Evolutionary conservation across 2,888 invertebrate genomes (phyloP), one percentile per base, ranked within the genome.

Genomic region (Autographa pulchrina): DNA sequence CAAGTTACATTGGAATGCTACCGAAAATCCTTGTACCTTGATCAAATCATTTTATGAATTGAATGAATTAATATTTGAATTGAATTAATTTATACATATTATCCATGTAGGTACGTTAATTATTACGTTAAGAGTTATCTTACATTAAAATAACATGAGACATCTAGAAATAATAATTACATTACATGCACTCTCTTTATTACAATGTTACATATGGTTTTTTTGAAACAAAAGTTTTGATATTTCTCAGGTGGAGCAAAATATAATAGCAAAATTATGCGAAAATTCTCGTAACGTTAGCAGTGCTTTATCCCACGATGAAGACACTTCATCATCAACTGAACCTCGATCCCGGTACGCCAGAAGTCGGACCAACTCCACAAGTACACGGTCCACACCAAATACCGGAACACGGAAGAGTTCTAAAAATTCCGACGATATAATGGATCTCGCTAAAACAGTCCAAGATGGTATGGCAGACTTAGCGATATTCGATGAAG

Each of bases 391-490:
- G 18, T 91, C 92, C 9, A 94, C 93, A 0, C 92, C 92, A 5
- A 92, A 88, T 61, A 90, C 85, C 20, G 84, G 84, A 65, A 91
- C 86, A 2, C 89, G 92, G 73, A 93, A 92, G 68, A 89, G 78
- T 69, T 93, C 93, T 2, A 95, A 93, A 84, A 86, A 86, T 5
- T 90, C 93, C 1, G 96, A 94, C n/a, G 94, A 94, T 18, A 92
- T 96, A 9, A 89, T 92, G 58, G 96, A 96, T 62, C 90, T 96
- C 13, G 95, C 96, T 0, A 96, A 96, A 88, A 96, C 94, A 20
- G 96, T 96, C 0, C 96, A 96, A 91, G 96, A 96, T 56, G 96
- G 96, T 32, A 94, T 96, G 91, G 96, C 96, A 1, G 94, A 95
- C 48, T 89, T 96, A 31, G 89, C 93, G 4, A 92, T 96, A 54